These are phyloP conservation scores for Peromyscus leucopus DNA, from an alignment of 2,113 vertebrate genomes.

Conservation along the genomic window DNA sequence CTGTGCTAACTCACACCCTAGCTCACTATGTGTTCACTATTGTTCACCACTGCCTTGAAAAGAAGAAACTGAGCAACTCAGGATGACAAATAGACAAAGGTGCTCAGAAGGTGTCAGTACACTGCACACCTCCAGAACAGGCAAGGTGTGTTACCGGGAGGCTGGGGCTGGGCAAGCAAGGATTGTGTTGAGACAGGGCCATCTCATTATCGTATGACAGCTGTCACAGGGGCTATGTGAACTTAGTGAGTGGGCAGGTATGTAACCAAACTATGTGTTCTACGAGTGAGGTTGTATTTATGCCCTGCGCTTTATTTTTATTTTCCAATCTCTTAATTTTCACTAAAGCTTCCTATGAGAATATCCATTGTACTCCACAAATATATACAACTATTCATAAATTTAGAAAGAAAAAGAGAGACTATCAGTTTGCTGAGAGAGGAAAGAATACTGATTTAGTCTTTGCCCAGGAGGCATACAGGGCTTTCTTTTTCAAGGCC, in stretches of 20 bases:
- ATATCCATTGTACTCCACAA: neutral
- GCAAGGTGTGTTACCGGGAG: neutral
- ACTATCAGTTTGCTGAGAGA: neutral
- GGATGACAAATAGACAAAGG: neutral
- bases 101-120: neutral
- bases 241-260: neutral
- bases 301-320: neutral
- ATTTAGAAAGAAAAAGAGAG: neutral
- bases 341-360: conserved; percentile 51
- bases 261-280: neutral
- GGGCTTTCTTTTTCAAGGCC: neutral
- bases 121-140: neutral
- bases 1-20: neutral
- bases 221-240: neutral
- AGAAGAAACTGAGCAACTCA: neutral
- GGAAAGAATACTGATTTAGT: neutral
- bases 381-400: neutral
- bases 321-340: conserved; percentile 42
- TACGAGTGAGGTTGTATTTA: neutral
- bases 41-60: neutral
- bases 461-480: neutral
- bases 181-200: neutral
- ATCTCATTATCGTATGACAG: neutral
- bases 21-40: neutral
- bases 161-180: neutral